Percentiles rank a stretch among this genome's conserved stretches.
phyloP scores from a whole-genome alignment of 2,797 vertebrate species.

The Peromyscus eremicus region DNA sequence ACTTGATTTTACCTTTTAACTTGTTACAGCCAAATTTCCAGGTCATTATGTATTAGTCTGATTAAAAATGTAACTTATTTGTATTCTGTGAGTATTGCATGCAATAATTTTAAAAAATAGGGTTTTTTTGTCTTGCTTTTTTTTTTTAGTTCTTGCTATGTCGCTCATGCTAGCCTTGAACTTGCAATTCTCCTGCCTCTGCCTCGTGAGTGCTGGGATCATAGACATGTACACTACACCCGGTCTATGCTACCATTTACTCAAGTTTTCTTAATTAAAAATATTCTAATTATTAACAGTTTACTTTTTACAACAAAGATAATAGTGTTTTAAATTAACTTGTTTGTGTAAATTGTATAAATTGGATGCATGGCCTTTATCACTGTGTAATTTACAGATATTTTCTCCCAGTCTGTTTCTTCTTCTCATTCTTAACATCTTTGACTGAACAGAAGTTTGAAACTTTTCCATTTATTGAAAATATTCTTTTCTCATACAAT shows the following conservation, averaged over 20 bases:
- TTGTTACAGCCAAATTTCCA: neutral
- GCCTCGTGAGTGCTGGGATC: neutral
- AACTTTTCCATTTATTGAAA: neutral
- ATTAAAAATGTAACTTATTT: conserved; percentile 6
- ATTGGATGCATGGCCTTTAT: neutral
- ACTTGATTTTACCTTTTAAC: conserved; percentile 29
- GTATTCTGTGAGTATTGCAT: neutral
- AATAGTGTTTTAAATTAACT: neutral
- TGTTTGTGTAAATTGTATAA: neutral
- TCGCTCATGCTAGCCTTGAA: neutral
- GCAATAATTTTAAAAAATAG: neutral
- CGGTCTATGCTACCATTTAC: neutral
- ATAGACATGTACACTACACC: neutral
- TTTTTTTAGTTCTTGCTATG: neutral
- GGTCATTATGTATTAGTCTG: neutral
- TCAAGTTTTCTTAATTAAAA: neutral
- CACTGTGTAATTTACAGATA: neutral
- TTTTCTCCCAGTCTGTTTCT: no score
- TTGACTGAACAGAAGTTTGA: neutral
- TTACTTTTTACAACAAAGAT: neutral
- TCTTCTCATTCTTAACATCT: neutral
- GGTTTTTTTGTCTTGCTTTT: neutral
- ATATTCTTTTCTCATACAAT: neutral
- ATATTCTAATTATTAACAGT: neutral
- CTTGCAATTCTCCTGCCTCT: neutral